Base-by-base conservation (phyloP, 2,797 vertebrate species). In the Gambusia yucatana region DNA sequence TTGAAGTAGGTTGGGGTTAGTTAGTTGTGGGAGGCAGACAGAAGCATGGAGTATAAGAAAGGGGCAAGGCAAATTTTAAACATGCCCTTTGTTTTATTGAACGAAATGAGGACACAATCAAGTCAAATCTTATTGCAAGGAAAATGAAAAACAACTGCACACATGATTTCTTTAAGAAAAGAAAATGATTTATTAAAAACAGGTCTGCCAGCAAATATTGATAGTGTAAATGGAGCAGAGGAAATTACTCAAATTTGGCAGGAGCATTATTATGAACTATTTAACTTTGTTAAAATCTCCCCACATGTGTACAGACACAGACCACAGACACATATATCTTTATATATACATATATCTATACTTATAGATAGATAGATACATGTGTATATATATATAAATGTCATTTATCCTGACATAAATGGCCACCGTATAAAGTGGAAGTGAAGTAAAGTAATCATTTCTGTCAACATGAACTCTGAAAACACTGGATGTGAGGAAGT, bases 381-480 rank as follows among this genome's bases (percentile, higher is more conserved):
- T n/a, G n/a, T n/a, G n/a, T n/a, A n/a, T n/a, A n/a, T n/a, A n/a
- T n/a, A n/a, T n/a, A n/a, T n/a, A n/a, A n/a, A n/a, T n/a, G 47
- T 59, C 30, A 73, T 43, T n/a, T n/a, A n/a, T n/a, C n/a, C 36
- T 36, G 36, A 3, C 36, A 36, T 36, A 79, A 63, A 63, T 36
- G 33, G 57, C 20, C 16, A 11, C 46, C 25, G 25, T 39, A 33
- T 43, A 79, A 76, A 50, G n/a, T n/a, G n/a, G n/a, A n/a, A n/a
- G n/a, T n/a, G n/a, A 36, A 44, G 43, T 44, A 44, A 44, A 73
- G 13, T 9, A 4, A 52, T 72, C 8, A 55, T 72, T 78, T 22
- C 22, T 81, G 48, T 59, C 43, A 67, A 4, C 30, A 63, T 48
- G 30, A 11, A 36, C n/a, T 73, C 22, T 36, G 77, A 75, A 47